Evolutionary conservation across 2,113 vertebrate genomes (phyloP), one percentile per base, ranked within the genome.

Genomic region (Hippopotamus amphibius): DNA sequence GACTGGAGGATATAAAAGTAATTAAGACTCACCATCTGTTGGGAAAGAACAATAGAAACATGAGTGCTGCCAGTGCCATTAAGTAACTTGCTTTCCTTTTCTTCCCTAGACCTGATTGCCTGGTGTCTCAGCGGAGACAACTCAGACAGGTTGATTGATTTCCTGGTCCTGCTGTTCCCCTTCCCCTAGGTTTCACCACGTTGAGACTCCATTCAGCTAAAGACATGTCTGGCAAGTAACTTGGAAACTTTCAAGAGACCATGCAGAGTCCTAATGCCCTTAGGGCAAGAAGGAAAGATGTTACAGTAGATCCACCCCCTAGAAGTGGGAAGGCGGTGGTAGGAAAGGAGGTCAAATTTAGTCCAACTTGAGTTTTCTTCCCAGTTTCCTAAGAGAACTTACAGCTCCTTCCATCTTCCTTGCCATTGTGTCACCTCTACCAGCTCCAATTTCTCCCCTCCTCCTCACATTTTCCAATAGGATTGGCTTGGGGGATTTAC

Each of bases 171-270:
- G 11, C 24, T 33, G 6, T 30, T 13, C 3, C 1, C 0, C 3
- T 74, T 30, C 26, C 41, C 6, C 10, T 15, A 2, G 16, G 37
- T 26, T n/a, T 86, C 26, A 50, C 1, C 13, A 14, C 0, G 0
- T 5, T 41, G 12, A 81, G 43, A 30, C 13, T 71, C 21, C 46
- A 15, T 81, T 86, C 50, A 63, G 14, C 37, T 74, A 16, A 41
- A 30, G 57, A 53, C 14, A 0, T 28, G 57, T 9, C 30, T n/a
- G 2, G 14, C 68, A 41, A 48, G 30, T 17, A 41, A 41, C 48
- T 72, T 5, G 68, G 65, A 30, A 71, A 79, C 9, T 2, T 50
- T 30, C 10, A n/a, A 53, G 16, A 68, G 46, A 37, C 26, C 1
- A 3, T 1, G 28, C 28, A 46, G 22, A 19, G 22, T 19, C 4